These are phyloP conservation scores for Macropis europaea DNA, from an alignment of 2,888 invertebrate genomes.

Conservation along the genomic window DNA sequence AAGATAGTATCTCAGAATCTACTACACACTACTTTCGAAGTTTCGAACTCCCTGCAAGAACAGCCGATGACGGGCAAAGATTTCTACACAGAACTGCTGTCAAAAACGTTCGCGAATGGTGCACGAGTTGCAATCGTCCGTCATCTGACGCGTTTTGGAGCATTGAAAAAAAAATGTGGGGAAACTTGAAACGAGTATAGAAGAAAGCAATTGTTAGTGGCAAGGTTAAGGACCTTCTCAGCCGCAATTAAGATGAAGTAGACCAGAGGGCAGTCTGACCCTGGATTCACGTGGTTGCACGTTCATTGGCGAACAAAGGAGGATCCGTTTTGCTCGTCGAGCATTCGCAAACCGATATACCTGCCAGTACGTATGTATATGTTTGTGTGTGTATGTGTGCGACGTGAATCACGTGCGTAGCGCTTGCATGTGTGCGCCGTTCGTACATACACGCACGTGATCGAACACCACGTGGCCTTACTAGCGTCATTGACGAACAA, in stretches of 20 bases:
- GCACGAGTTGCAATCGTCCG: too few relatives aligned
- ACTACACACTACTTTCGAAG: too few relatives aligned
- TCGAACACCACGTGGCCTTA: constrained; percentile 25
- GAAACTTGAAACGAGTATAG: background rate
- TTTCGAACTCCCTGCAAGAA: too few relatives aligned
- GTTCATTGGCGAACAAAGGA: constrained; percentile 53
- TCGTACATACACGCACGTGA: constrained; percentile 22
- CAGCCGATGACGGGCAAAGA: too few relatives aligned
- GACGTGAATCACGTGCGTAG: background rate
- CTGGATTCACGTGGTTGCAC: constrained; percentile 28
- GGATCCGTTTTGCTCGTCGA: constrained; percentile 39
- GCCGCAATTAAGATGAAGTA: constrained; percentile 46
- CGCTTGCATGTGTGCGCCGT: background rate
- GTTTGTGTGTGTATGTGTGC: constrained; percentile 1
- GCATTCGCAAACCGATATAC: constrained; percentile 24
- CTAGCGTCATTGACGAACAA: constrained; percentile 37
- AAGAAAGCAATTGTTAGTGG: constrained; percentile 6
- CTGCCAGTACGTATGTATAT: background rate
- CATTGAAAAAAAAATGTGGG: background rate
- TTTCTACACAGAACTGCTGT: too few relatives aligned
- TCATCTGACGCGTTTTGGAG: too few relatives aligned
- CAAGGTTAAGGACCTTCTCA: constrained; percentile 23
- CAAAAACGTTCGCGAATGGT: too few relatives aligned
- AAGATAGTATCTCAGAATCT: too few relatives aligned
- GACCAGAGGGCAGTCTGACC: constrained; percentile 38